phyloP scores from a whole-genome alignment of 2,113 vertebrate species.

The Menidia beryllina region DNA sequence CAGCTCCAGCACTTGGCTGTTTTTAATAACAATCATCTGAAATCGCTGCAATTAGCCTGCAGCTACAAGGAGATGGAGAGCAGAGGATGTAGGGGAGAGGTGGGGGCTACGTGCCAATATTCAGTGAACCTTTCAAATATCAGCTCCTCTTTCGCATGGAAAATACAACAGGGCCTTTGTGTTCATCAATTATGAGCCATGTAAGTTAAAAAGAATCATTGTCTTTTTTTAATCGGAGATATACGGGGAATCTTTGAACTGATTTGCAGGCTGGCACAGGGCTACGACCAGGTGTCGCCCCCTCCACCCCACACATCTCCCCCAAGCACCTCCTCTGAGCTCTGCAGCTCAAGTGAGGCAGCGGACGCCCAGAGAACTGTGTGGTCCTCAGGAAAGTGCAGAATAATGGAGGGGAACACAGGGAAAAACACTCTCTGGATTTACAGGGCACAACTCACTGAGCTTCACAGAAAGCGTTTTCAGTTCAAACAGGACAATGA shows the following conservation, averaged over 20 bases:
- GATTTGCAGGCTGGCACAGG: conserved; percentile 53
- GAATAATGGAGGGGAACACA: too few relatives aligned
- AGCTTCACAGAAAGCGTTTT: too few relatives aligned
- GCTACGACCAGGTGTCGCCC: conserved; percentile 42
- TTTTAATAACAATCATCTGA: conserved; percentile 84
- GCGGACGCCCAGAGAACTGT: too few relatives aligned
- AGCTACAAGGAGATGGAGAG: conserved; percentile 72
- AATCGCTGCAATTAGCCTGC: conserved; percentile 81
- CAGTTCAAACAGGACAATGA: neutral
- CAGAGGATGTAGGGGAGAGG: conserved; percentile 21
- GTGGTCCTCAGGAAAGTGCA: too few relatives aligned
- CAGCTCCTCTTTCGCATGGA: conserved; percentile 68
- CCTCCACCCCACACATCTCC: conserved; percentile 22
- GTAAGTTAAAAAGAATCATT: conserved; percentile 72
- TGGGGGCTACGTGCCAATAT: conserved; percentile 41
- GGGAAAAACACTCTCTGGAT: too few relatives aligned
- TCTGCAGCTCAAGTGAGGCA: conserved; percentile 13
- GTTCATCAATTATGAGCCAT: conserved; percentile 72
- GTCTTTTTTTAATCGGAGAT: conserved; percentile 70
- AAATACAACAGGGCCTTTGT: conserved; percentile 74
- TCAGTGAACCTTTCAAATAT: conserved; percentile 73
- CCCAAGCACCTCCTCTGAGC: conserved; percentile 17
- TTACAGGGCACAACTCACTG: too few relatives aligned
- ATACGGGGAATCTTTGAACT: conserved; percentile 61
- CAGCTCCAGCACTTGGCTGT: conserved; percentile 68